phyloP scores from a whole-genome alignment of 2,797 vertebrate species.

The Gobio occitaniae region DNA sequence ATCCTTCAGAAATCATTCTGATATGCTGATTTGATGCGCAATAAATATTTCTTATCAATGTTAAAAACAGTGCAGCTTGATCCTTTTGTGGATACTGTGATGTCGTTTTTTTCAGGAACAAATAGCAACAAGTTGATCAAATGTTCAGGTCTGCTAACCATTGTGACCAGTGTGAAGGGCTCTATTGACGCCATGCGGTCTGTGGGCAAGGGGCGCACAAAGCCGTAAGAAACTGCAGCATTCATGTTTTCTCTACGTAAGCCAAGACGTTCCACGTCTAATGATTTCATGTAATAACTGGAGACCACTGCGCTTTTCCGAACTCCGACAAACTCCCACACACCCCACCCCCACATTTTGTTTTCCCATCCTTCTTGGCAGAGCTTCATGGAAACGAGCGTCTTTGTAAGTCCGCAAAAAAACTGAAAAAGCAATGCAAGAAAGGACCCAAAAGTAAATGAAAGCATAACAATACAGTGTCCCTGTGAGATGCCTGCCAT shows the following conservation, averaged over 20 bases:
- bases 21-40: background rate
- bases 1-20: background rate
- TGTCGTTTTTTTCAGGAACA: conserved; percentile 10
- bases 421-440: conserved; percentile 41
- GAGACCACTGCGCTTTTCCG: conserved; percentile 69
- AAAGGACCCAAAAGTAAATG: conserved; percentile 61
- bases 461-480: conserved; percentile 68
- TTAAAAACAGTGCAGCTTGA: background rate
- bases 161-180: conserved; percentile 37
- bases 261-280: conserved; percentile 60
- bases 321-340: conserved; percentile 66
- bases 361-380: conserved; percentile 77
- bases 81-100: background rate
- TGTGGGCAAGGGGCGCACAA: conserved; percentile 33
- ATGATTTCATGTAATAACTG: conserved; percentile 67
- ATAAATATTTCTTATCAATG: background rate
- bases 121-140: conserved; percentile 25
- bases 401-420: conserved; percentile 62
- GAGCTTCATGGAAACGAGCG: conserved; percentile 79
- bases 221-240: conserved; percentile 51
- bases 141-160: conserved; percentile 27
- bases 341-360: conserved; percentile 66
- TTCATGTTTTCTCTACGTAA: conserved; percentile 56
- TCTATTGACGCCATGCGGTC: conserved; percentile 50
- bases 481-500: conserved; percentile 68